These are phyloP conservation scores for Zeus faber DNA, from an alignment of 2,113 vertebrate species.

Conservation along the genomic window DNA sequence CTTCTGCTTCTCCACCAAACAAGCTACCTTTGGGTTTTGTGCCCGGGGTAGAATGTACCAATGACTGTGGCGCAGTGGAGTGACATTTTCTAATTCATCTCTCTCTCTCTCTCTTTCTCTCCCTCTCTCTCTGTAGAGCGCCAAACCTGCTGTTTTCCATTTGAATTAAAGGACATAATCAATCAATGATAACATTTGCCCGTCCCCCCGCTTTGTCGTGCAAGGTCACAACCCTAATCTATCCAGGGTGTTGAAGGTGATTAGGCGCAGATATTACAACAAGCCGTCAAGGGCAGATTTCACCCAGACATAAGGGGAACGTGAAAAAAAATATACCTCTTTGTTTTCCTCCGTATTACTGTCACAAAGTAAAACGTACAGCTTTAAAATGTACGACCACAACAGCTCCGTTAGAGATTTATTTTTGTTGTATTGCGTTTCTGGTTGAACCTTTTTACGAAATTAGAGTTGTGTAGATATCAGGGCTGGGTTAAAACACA, in stretches of 20 bases:
- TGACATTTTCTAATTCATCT: constrained; percentile 33
- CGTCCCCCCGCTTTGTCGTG: constrained; percentile 51
- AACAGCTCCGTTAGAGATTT: no score
- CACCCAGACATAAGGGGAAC: constrained; percentile 23
- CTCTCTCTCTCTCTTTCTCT: not conserved
- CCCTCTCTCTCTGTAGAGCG: not conserved
- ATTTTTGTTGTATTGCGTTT: no score
- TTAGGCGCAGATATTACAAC: constrained; percentile 56
- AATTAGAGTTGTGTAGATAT: no score
- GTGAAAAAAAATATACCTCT: constrained; percentile 19
- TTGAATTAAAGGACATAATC: constrained; percentile 65
- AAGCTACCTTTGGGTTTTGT: not conserved
- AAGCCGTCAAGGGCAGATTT: constrained; percentile 53
- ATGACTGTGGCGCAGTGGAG: not conserved
- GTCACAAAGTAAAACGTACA: no score
- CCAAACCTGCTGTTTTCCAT: constrained; percentile 47
- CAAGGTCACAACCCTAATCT: constrained; percentile 69
- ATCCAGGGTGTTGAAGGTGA: constrained; percentile 63
- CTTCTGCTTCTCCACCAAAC: no score
- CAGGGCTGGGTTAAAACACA: no score
- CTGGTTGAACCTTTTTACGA: no score
- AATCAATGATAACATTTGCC: constrained; percentile 73
- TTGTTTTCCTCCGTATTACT: no score
- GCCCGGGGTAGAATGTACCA: not conserved
- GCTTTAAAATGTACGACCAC: no score